phyloP scores from a whole-genome alignment of 2,113 vertebrate species.

The Colaptes auratus region DNA sequence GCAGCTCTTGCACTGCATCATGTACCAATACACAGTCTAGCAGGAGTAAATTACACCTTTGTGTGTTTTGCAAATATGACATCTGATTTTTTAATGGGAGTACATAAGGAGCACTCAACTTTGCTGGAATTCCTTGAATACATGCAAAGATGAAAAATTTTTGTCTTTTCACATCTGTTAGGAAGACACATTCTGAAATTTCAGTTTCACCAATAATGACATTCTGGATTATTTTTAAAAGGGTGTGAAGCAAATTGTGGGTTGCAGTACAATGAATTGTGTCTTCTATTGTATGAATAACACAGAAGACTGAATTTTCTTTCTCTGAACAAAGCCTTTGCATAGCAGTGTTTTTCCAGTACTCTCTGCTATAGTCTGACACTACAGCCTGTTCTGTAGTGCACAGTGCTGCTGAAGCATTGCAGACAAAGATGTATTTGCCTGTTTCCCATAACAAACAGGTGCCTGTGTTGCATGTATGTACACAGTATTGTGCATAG shows the following conservation, averaged over 20 bases:
- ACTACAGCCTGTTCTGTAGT: background rate
- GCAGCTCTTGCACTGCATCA: background rate
- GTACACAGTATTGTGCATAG: background rate
- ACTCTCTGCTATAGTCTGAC: background rate
- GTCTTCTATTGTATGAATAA: background rate
- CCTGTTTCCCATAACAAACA: background rate
- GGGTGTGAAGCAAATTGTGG: background rate
- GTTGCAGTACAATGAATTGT: background rate
- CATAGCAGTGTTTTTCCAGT: background rate
- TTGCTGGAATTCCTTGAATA: background rate
- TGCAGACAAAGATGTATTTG: background rate
- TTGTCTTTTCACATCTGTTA: background rate
- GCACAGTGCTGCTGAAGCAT: background rate
- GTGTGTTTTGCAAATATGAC: background rate
- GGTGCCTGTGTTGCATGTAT: background rate
- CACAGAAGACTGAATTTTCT: background rate
- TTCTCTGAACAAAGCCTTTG: background rate
- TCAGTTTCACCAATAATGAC: background rate
- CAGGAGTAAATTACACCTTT: background rate
- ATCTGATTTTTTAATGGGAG: background rate
- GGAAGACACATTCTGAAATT: background rate
- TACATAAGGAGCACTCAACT: background rate
- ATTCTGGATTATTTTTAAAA: background rate
- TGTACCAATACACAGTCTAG: background rate
- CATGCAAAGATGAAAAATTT: background rate